A percentile compares a stretch with the other conserved stretches of the same genome.
Evolutionary conservation across 2,797 vertebrate genomes (phyloP).

Genomic region (Podarcis lilfordi): DNA sequence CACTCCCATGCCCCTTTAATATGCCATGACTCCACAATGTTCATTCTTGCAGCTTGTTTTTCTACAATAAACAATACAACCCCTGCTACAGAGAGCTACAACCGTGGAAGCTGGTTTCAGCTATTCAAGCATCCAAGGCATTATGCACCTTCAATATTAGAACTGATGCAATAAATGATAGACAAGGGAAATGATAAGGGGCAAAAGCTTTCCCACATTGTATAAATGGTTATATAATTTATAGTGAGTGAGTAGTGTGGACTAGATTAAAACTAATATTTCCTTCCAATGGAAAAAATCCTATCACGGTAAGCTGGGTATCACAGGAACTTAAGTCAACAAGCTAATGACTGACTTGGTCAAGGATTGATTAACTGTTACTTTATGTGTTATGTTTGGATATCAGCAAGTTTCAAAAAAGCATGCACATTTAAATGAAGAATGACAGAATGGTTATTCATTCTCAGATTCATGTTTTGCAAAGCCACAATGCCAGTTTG

Average conservation of each 20-base stretch:
- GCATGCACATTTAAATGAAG: neutral
- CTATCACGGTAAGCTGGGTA: neutral
- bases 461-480: neutral
- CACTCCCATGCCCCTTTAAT: neutral
- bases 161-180: neutral
- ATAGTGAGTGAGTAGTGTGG: neutral
- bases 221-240: neutral
- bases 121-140: rapidly evolving
- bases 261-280: neutral
- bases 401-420: neutral
- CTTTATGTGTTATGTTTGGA: neutral
- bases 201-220: neutral
- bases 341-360: rapidly evolving
- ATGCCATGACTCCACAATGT: no score
- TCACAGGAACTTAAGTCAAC: neutral
- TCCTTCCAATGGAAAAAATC: neutral
- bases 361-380: neutral
- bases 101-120: constrained; percentile 28
- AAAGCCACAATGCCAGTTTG: neutral
- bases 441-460: neutral
- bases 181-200: neutral
- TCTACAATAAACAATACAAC: neutral
- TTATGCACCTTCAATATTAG: neutral
- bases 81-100: rapidly evolving
- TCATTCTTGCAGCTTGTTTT: neutral